Base-by-base conservation (phyloP, 2,888 invertebrate genomes). In the Diloba caeruleocephala region DNA sequence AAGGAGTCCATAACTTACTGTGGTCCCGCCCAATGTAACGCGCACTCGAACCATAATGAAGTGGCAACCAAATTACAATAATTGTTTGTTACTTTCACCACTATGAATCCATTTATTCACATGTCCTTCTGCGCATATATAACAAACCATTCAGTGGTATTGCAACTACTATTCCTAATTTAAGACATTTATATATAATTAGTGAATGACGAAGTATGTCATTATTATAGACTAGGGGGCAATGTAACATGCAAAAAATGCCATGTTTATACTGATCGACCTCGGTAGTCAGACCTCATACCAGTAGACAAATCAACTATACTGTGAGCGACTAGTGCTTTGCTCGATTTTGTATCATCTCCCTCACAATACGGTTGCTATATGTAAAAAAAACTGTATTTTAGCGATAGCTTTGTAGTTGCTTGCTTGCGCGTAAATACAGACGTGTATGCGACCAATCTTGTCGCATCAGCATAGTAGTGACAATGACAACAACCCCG, bases 181-280 rank as follows among this genome's bases (percentile, higher is more conserved):
- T 58, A 41, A 32, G 37, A 14, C 23, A 23, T 49, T 13, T 32
- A 33, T 23, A 14, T 58, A 26, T 33, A 33, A 15, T 48, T 39
- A 31, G 10, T 23, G 14, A 28, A 37, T 43, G 44, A 17, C 21
- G n/a, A 38, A 45, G 5, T 34, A 33, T 28, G 33, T 37, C 49
- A 44, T 36, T 41, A 32, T 23, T 43, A 33, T 38, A 49, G 21
- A 43, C 29, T 51, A 42, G 29, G 46, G 32, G 19, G 14, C n/a
- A 48, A 61, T 38, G 42, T 67, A 54, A 46, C 55, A 56, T 50
- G 68, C 68, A 67, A 64, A 63, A 67, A 34, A 15, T n/a, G n/a
- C 51, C 3, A 34, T 50, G 31, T 31, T 38, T 38, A 33, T 25
- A 41, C 42, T 39, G 34, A 48, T 37, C 17, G 3, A n/a, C 17